These are phyloP conservation scores for Clunio marinus DNA, from an alignment of 2,888 invertebrate species.

Conservation along the genomic window DNA sequence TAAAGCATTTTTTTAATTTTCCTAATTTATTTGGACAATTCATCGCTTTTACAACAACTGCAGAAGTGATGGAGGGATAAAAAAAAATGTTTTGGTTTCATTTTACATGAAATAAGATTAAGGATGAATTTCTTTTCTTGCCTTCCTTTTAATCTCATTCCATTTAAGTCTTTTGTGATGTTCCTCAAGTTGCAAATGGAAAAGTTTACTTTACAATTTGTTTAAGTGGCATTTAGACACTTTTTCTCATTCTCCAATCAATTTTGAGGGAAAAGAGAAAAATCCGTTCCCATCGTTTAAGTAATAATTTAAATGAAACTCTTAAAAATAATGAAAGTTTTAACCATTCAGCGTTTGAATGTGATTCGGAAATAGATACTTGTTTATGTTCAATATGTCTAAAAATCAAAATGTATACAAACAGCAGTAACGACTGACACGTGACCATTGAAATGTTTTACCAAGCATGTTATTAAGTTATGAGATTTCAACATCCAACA, in stretches of 20 bases:
- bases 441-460: neutral
- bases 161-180: too few species aligned
- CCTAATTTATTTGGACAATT: slow-evolving; percentile 32
- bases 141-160: neutral
- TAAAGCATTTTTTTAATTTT: slow-evolving; percentile 31
- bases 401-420: neutral
- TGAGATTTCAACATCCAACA: neutral
- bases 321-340: neutral
- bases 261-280: neutral
- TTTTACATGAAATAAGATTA: slow-evolving; percentile 32
- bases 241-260: neutral
- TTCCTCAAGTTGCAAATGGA: neutral
- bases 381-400: too few species aligned
- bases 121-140: neutral
- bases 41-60: neutral
- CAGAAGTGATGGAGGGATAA: slow-evolving; percentile 16
- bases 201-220: slow-evolving; percentile 35
- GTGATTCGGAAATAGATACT: neutral
- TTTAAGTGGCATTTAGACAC: slow-evolving; percentile 35
- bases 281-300: neutral
- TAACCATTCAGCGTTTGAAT: neutral
- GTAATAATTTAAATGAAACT: neutral
- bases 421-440: neutral
- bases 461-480: slow-evolving; percentile 7
- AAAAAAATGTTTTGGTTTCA: slow-evolving; percentile 10